Evolutionary conservation across 2,797 vertebrate species (phyloP).

Genomic region (Halcyon leucocephala): DNA sequence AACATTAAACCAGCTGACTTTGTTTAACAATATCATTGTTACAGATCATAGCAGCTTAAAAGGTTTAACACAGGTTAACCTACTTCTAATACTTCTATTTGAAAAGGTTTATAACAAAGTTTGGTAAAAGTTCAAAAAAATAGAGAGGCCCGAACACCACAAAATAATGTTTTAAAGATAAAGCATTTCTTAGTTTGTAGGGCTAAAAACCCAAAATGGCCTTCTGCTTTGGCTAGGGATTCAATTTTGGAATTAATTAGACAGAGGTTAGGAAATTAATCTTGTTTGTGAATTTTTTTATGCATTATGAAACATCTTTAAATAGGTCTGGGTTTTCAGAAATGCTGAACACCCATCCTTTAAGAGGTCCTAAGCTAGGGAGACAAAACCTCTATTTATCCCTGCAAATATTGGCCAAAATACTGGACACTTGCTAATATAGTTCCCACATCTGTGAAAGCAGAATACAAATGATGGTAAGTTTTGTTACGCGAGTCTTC

Average conservation of each 20-base stretch:
- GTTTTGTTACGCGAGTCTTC: neutral
- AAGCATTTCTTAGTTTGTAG: neutral
- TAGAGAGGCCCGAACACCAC: neutral
- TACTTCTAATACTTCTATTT: neutral
- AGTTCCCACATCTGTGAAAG: neutral
- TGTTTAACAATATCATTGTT: neutral
- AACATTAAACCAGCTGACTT: constrained; percentile 1
- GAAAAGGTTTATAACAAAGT: neutral
- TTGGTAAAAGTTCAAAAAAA: neutral
- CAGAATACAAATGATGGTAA: neutral
- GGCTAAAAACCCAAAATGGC: neutral
- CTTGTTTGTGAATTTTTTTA: neutral
- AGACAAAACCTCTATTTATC: neutral
- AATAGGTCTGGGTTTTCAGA: neutral
- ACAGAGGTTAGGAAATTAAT: neutral
- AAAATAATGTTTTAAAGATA: neutral
- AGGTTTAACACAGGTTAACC: neutral
- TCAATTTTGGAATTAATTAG: neutral
- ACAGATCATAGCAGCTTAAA: constrained; percentile 37
- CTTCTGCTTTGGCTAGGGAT: neutral
- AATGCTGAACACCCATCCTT: neutral
- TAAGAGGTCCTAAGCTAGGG: neutral
- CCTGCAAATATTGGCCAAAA: neutral
- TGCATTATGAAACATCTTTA: neutral
- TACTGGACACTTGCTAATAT: neutral